These are phyloP conservation scores for Conus betulinus DNA, from an alignment of 1,140 invertebrate species.

Conservation along the genomic window DNA sequence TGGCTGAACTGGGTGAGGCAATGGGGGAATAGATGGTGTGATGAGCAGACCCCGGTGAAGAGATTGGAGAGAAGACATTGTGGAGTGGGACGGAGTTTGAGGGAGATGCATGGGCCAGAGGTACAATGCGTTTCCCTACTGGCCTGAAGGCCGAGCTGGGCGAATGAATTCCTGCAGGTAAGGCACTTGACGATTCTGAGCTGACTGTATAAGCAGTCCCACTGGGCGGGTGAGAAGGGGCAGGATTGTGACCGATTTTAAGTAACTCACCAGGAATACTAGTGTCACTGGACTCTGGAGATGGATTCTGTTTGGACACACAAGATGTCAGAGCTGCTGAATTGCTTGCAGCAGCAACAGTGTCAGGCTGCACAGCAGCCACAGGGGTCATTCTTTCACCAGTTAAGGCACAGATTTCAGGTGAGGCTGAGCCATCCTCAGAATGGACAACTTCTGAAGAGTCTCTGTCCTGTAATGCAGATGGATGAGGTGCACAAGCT, in stretches of 20 bases:
- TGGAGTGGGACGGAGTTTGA: background rate
- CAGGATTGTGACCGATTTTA: background rate
- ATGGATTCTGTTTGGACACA: background rate
- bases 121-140: conserved; percentile 17
- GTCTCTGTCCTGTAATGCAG: background rate
- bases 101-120: conserved; percentile 4
- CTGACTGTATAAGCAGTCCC: background rate
- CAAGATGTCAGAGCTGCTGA: background rate
- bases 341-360: background rate
- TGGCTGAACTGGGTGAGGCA: conserved; percentile 2
- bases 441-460: background rate
- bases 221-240: conserved; percentile 1
- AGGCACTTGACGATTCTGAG: background rate
- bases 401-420: conserved; percentile 33
- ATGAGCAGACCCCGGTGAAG: background rate
- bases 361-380: conserved; percentile 8
- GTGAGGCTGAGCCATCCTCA: conserved; percentile 1
- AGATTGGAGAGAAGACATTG: conserved; percentile 19
- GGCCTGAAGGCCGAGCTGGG: conserved; percentile 33
- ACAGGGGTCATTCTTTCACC: conserved; percentile 25
- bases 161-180: conserved; percentile 14
- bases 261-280: background rate
- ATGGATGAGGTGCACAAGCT: background rate
- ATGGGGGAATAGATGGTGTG: background rate
- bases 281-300: conserved; percentile 28